These are phyloP conservation scores for Tadarida brasiliensis DNA, from an alignment of 2,797 vertebrate species.

Conservation along the genomic window DNA sequence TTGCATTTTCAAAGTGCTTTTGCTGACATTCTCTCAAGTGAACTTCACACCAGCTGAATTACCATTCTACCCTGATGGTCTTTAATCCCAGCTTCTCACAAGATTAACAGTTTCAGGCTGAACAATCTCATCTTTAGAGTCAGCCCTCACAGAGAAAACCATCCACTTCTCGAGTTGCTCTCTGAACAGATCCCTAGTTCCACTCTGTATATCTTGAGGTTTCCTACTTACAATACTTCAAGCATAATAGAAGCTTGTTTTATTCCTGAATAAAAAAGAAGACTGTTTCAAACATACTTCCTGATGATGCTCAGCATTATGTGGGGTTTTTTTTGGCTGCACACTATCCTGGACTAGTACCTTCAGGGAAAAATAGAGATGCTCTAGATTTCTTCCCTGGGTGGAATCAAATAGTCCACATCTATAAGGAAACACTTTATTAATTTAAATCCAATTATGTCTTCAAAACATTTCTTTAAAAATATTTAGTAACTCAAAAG, in stretches of 20 bases:
- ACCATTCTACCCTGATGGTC: background rate
- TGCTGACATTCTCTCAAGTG: background rate
- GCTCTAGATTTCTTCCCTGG: background rate
- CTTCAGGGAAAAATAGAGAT: background rate
- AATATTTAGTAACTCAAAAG: slow-evolving; percentile 9
- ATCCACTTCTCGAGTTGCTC: background rate
- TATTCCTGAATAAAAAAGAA: background rate
- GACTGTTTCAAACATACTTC: background rate
- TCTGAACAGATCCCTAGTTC: slow-evolving; percentile 3
- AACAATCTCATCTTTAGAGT: slow-evolving; percentile 18
- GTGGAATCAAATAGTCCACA: background rate
- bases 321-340: background rate
- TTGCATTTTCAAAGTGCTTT: slow-evolving; percentile 14
- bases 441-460: background rate
- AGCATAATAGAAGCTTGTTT: slow-evolving; percentile 8
- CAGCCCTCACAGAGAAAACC: background rate
- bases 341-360: background rate
- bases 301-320: background rate
- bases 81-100: slow-evolving; percentile 33
- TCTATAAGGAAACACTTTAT: background rate
- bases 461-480: slow-evolving; percentile 42
- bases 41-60: background rate
- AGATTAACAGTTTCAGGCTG: slow-evolving; percentile 2
- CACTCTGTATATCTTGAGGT: background rate
- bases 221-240: slow-evolving; percentile 40